Evolutionary conservation across 2,888 invertebrate genomes (phyloP), one percentile per base, ranked within the genome.

Genomic region (Leptopilina drosophilae): DNA sequence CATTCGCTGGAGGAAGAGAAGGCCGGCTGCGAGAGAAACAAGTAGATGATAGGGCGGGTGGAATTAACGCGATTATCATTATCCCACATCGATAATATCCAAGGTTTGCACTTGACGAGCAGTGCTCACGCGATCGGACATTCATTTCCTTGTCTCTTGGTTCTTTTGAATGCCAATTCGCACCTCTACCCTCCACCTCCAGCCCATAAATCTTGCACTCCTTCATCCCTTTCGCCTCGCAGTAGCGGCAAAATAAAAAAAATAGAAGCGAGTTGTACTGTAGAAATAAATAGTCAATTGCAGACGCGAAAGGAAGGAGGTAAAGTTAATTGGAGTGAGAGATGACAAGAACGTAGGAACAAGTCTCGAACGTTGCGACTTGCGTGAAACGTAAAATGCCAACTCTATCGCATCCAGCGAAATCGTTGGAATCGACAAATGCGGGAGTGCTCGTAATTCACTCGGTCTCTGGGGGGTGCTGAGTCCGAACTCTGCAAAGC

Each of bases 31-130:
- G 53, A 26, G 73, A 53, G 33, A 73, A 73, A 53, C 56, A 73
- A 53, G 69, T 69, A 7, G 73, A 73, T 73, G 56, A 73, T 73
- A 73, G 53, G 64, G 40, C 42, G 49, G 49, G 73, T 59, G 76
- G 81, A 67, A 79, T 81, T 79, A 81, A 78, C 77, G 77, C 77
- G 81, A 81, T 81, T 81, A 81, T 79, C 81, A 79, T 79, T 81
- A 81, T 78, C 81, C 33, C 53, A 66, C 77, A 80, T 78, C 78
- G 64, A 77, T 56, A 56, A 65, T 56, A 66, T 67, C 69, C 62
- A 73, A 64, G 78, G 62, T 62, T 56, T 59, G 67, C 76, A 53
- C 76, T 49, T 81, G 75, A 78, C 78, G 81, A 77, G 77, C 77
- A n/a, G 26, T 64, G 62, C 76, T 75, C 81, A 81, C 81, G 81